Conservation (phyloP, 2,113 vertebrate genomes). For the Rhinopithecus roxellana region DNA sequence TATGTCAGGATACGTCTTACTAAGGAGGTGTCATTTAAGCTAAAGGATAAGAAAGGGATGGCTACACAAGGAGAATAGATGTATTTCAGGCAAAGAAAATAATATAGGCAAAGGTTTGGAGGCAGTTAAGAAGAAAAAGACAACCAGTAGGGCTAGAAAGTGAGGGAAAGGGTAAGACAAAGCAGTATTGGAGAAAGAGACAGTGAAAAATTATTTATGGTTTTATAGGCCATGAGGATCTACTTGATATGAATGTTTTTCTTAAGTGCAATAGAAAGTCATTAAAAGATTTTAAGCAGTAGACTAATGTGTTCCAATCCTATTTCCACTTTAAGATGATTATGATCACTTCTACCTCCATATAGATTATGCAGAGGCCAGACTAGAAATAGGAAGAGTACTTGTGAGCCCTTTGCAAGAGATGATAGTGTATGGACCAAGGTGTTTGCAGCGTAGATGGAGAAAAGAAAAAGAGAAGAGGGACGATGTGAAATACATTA, state of each 20-base stretch:
- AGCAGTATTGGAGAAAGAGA: background rate
- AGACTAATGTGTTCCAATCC: background rate
- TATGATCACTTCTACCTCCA: background rate
- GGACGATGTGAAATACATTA: background rate
- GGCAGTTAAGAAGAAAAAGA: background rate
- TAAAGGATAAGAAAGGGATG: conserved; percentile 1
- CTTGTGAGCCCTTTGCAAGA: background rate
- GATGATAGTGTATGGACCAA: background rate
- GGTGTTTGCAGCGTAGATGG: background rate
- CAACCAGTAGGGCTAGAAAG: background rate
- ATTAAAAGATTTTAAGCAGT: conserved; percentile 26
- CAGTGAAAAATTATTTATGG: background rate
- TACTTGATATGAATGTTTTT: background rate
- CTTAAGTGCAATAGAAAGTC: background rate
- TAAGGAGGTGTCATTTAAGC: conserved; percentile 10
- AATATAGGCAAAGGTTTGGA: background rate
- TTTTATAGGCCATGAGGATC: background rate
- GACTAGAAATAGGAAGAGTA: background rate
- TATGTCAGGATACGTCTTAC: background rate
- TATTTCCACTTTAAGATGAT: conserved; percentile 19
- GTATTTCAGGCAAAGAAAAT: background rate
- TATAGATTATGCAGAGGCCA: background rate
- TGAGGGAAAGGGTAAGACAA: background rate
- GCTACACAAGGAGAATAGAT: background rate
- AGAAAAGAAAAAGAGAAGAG: conserved; percentile 18